phyloP scores from a whole-genome alignment of 2,797 vertebrate species.

The Acanthurus lineatus region DNA sequence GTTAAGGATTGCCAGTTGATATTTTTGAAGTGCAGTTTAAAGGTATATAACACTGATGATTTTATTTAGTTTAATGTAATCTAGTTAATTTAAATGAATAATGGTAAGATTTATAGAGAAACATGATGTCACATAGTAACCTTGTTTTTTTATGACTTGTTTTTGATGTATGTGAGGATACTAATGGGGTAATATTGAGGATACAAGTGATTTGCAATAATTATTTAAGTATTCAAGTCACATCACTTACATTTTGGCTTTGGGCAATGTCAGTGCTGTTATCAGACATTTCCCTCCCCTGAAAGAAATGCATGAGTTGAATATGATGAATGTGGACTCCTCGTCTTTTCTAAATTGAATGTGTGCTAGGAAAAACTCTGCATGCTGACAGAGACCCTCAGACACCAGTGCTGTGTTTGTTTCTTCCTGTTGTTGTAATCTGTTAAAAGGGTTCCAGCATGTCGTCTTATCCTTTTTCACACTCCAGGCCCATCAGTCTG shows the following conservation, averaged over 20 bases:
- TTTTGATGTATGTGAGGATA: conserved; percentile 24
- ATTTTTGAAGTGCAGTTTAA: conserved; percentile 11
- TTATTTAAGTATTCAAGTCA: conserved; percentile 31
- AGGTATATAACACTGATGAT: conserved; percentile 19
- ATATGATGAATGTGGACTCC: conserved; percentile 1
- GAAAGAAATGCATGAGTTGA: conserved; percentile 6
- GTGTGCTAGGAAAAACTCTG: neutral
- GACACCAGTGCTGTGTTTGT: neutral
- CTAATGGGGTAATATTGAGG: conserved; percentile 6
- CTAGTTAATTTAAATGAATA: conserved; percentile 26
- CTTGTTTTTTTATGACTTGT: conserved; percentile 8
- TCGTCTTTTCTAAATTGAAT: neutral
- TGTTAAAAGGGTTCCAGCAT: neutral
- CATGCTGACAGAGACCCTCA: neutral
- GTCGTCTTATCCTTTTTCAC: conserved; percentile 9
- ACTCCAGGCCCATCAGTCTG: neutral
- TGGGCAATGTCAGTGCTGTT: conserved; percentile 6
- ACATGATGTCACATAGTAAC: neutral
- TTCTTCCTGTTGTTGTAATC: neutral
- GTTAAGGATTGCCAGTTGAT: no score
- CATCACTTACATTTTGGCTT: conserved; percentile 5
- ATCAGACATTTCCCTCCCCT: conserved; percentile 2
- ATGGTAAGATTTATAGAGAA: conserved; percentile 36
- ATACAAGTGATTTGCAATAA: conserved; percentile 16
- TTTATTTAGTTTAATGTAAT: conserved; percentile 36